Conservation (phyloP, 1,140 invertebrate species). For the Bombus difficillimus region DNA sequence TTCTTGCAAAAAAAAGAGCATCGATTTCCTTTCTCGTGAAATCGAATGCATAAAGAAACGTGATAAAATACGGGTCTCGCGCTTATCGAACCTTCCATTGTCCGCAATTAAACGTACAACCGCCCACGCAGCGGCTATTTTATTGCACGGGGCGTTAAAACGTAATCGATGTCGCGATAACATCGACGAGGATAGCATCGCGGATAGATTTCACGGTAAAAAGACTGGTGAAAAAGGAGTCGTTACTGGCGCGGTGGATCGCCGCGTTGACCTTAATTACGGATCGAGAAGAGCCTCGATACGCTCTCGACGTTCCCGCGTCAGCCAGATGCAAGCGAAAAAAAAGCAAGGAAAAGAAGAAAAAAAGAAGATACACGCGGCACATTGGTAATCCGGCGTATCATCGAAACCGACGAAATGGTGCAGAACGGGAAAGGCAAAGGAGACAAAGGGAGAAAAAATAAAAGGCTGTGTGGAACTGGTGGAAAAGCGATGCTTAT, state of each 20-base stretch:
- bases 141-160: slow-evolving; percentile 13
- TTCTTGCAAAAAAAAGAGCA: too few species aligned
- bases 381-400: slow-evolving; percentile 2
- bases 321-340: slow-evolving; percentile 42
- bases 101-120: slow-evolving; percentile 21
- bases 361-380: too few species aligned
- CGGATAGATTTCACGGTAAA: slow-evolving; percentile 21
- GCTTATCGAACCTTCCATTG: not conserved
- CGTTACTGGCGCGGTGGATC: slow-evolving; percentile 45
- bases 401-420: slow-evolving; percentile 24
- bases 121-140: not conserved
- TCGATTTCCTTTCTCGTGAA: not conserved
- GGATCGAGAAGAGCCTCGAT: slow-evolving; percentile 25
- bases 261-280: slow-evolving; percentile 64
- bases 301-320: not conserved
- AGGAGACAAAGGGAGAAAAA: not conserved
- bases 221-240: slow-evolving; percentile 29
- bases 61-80: not conserved
- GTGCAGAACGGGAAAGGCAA: not conserved
- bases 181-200: not conserved
- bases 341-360: not conserved
- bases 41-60: not conserved
- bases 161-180: slow-evolving; percentile 40
- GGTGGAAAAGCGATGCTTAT: slow-evolving; percentile 66
- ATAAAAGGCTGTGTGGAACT: not conserved